These are phyloP conservation scores for Lepidurus apus DNA, from an alignment of 1,140 invertebrate species.

Conservation along the genomic window DNA sequence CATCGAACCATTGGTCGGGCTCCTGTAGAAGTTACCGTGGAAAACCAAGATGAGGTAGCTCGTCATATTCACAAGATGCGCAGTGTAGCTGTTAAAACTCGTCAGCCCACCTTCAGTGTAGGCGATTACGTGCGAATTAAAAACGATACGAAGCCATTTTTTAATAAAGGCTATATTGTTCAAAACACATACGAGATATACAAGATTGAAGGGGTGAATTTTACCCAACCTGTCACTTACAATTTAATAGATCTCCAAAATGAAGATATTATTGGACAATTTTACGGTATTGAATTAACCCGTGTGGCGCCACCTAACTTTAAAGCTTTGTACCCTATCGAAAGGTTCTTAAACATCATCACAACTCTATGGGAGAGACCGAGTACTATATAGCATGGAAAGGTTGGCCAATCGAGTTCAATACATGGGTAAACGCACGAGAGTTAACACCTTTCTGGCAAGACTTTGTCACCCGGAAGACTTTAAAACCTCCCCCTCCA, in stretches of 20 bases:
- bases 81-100: neutral
- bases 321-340: neutral
- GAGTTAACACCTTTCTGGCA: too few relatives aligned
- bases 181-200: neutral
- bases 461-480: too few relatives aligned
- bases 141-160: neutral
- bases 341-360: too few relatives aligned
- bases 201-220: neutral
- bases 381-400: too few relatives aligned
- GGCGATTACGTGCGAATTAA: neutral
- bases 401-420: too few relatives aligned
- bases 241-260: neutral
- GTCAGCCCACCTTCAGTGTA: neutral
- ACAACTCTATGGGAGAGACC: too few relatives aligned
- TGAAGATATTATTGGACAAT: neutral
- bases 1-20: neutral
- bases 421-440: too few relatives aligned
- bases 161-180: neutral
- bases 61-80: neutral
- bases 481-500: too few relatives aligned
- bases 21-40: neutral
- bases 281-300: neutral
- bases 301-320: neutral
- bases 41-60: neutral
- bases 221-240: neutral